A percentile compares a stretch with the other conserved stretches of the same genome.
phyloP scores from a whole-genome alignment of 2,113 vertebrate genomes.

The Pogona vitticeps region DNA sequence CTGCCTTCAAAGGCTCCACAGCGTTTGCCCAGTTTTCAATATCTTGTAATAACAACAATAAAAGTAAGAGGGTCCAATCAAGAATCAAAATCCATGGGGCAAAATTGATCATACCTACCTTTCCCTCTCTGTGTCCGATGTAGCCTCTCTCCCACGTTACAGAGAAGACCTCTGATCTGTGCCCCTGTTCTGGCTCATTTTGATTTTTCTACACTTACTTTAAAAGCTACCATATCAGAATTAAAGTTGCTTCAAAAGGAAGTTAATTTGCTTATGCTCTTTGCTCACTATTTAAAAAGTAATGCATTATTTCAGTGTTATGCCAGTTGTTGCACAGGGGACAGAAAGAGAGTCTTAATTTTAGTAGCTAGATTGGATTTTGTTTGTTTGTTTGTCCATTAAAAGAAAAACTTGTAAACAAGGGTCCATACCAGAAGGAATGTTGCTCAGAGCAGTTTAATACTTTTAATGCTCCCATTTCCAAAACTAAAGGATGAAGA shows the following conservation, averaged over 20 bases:
- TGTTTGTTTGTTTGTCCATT: neutral
- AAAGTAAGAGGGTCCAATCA: neutral
- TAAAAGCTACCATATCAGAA: neutral
- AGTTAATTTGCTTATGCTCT: neutral
- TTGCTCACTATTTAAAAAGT: neutral
- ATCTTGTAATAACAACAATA: neutral
- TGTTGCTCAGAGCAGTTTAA: no score
- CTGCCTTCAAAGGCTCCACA: neutral
- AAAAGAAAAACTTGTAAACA: no score
- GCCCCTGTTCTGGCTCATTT: neutral
- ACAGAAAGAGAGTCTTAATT: neutral
- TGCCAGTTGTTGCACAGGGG: neutral
- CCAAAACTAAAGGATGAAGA: no score
- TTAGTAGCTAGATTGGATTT: neutral
- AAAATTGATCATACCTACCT: neutral
- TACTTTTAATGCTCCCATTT: no score
- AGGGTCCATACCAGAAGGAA: no score
- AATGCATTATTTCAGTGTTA: neutral
- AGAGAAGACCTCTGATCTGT: neutral
- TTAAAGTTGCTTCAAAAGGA: neutral
- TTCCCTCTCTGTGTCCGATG: neutral
- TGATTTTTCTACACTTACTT: neutral
- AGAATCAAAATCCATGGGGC: neutral
- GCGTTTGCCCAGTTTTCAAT: neutral
- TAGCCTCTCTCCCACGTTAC: neutral